These are phyloP conservation scores for Thecocarcelia acutangulata DNA, from an alignment of 2,888 invertebrate species.

Conservation along the genomic window DNA sequence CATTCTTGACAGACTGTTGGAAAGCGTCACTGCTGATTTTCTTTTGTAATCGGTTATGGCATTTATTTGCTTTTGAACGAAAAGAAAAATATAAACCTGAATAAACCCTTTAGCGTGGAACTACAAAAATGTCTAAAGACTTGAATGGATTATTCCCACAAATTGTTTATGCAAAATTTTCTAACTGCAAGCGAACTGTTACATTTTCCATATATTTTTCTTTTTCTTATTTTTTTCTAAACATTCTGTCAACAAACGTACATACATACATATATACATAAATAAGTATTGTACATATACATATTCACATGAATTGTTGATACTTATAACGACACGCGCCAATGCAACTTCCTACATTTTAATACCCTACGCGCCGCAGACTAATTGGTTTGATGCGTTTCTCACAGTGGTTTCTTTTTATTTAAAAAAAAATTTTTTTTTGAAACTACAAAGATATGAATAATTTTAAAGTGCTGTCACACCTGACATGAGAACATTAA, in stretches of 20 bases:
- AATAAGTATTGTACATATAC: no score
- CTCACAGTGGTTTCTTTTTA: no score
- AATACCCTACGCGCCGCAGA: background rate
- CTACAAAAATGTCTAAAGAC: constrained; percentile 5
- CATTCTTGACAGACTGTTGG: background rate
- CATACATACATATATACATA: background rate
- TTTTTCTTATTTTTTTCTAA: background rate
- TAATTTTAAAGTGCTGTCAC: no score
- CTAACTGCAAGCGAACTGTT: background rate
- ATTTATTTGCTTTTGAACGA: background rate
- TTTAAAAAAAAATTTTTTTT: no score
- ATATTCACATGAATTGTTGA: no score
- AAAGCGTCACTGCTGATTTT: background rate
- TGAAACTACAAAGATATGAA: no score
- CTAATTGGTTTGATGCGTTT: no score
- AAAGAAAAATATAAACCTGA: background rate
- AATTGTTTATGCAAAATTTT: constrained; percentile 38
- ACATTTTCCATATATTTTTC: constrained; percentile 16
- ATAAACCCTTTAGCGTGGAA: constrained; percentile 3
- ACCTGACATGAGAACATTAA: no score
- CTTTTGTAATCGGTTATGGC: constrained; percentile 18
- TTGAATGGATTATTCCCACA: constrained; percentile 33
- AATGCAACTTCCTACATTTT: constrained; percentile 22
- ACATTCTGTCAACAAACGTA: background rate
- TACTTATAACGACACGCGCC: background rate